phyloP scores from a whole-genome alignment of 1,140 invertebrate species.

The Drosophila serrata region DNA sequence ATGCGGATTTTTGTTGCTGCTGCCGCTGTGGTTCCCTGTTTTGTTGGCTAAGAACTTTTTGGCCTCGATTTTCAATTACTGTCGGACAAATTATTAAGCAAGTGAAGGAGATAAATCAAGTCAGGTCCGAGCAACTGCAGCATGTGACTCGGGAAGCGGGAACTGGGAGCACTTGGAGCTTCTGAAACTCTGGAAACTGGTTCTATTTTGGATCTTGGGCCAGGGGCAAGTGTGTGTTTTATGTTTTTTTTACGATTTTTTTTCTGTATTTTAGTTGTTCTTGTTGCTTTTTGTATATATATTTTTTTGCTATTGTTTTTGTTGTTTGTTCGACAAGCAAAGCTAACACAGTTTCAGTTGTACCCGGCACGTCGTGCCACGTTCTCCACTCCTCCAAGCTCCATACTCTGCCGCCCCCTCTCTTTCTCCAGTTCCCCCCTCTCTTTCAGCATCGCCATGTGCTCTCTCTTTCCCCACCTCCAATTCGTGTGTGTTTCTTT shows the following conservation, averaged over 20 bases:
- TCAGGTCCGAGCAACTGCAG: constrained; percentile 47
- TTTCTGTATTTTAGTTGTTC: neutral
- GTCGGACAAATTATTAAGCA: constrained; percentile 40
- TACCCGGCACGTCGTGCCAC: constrained; percentile 38
- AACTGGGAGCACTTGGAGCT: constrained; percentile 13
- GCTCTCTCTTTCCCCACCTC: constrained; percentile 10
- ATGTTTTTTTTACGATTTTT: constrained; percentile 11
- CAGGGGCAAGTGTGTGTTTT: constrained; percentile 23
- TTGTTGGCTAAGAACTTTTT: constrained; percentile 26
- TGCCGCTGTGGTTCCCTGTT: too few species aligned
- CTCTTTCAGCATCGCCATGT: constrained; percentile 12
- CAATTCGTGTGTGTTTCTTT: constrained; percentile 28
- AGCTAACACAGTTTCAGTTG: constrained; percentile 50
- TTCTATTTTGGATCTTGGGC: constrained; percentile 41
- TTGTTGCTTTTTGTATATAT: constrained; percentile 16
- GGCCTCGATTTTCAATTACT: constrained; percentile 40
- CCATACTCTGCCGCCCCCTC: neutral
- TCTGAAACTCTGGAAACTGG: constrained; percentile 48
- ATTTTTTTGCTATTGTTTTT: constrained; percentile 30
- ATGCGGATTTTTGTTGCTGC: constrained; percentile 8
- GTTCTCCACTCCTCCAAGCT: constrained; percentile 9
- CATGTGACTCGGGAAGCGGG: constrained; percentile 45
- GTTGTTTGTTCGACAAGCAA: constrained; percentile 37
- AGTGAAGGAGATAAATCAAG: constrained; percentile 53
- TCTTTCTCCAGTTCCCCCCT: constrained; percentile 7